Percentiles rank a stretch among this genome's conserved stretches.
These are phyloP conservation scores for Drosophila lini DNA, from an alignment of 1,140 invertebrate genomes.

Conservation along the genomic window DNA sequence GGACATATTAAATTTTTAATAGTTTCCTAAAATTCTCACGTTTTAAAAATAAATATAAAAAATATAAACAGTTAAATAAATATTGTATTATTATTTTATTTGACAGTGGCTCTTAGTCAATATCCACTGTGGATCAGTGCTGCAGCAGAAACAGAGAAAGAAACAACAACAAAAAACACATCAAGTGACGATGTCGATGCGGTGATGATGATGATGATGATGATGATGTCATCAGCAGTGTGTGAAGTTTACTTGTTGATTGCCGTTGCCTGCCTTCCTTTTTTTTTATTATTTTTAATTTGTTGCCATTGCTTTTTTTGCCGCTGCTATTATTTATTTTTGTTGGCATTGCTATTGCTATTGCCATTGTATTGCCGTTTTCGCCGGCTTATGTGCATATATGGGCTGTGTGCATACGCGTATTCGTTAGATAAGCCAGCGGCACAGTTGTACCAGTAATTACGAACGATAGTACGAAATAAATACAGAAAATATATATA, in stretches of 20 bases:
- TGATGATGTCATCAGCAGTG: conserved; percentile 62
- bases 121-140: conserved; percentile 17
- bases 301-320: conserved; percentile 23
- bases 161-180: conserved; percentile 12
- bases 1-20: too few relatives aligned
- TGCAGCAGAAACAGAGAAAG: conserved; percentile 16
- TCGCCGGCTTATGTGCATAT: conserved; percentile 58
- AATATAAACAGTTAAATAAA: too few relatives aligned
- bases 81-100: too few relatives aligned
- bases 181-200: conserved; percentile 29
- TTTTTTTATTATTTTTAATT: conserved; percentile 4
- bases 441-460: conserved; percentile 32
- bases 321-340: conserved; percentile 15
- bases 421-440: conserved; percentile 49
- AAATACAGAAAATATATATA: neutral
- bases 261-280: conserved; percentile 41
- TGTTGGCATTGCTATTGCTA: conserved; percentile 7
- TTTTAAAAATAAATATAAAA: too few relatives aligned
- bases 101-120: neutral
- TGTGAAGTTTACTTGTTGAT: conserved; percentile 66
- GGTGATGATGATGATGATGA: conserved; percentile 20
- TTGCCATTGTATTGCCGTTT: conserved; percentile 40
- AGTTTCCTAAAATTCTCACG: too few relatives aligned
- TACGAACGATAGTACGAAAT: conserved; percentile 1
- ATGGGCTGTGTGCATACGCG: conserved; percentile 30